Base-by-base conservation (phyloP, 2,113 vertebrate species). In the Herpetotheres cachinnans region DNA sequence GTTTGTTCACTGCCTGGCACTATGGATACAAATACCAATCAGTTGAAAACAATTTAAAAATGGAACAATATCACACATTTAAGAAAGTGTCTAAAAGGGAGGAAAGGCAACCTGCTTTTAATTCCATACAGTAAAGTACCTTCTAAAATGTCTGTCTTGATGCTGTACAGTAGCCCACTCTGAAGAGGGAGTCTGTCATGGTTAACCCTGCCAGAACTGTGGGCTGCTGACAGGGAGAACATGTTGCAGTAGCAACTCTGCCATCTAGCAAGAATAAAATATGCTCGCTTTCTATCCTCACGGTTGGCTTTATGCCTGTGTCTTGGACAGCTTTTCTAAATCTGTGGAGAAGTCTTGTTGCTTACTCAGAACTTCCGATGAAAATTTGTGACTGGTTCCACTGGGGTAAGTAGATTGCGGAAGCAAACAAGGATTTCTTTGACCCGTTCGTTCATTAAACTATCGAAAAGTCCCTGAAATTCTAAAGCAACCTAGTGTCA, bases 161-260 rank as follows among this genome's bases (percentile, higher is more conserved):
- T 92, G 77, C 80, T 89, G 63, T 71, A 25, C 82, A 44, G 58
- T 67, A 73, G 65, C 92, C 82, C 36, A 27, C 76, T 94, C 82
- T 73, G 63, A 76, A 91, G 90, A 90, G 84, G 79, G 88, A 95
- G 91, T 87, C 90, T 90, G 88, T 38, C 86, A 26, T 83, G 80
- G 80, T 71, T 86, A 81, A 76, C 89, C 94, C 83, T 95, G 94
- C 94, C 92, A 95, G 79, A 94, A 83, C 80, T 55, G 90, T 77
- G 92, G 93, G 94, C 92, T 94, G 94, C 88, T 96, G 89, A 81
- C 52, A n/a, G 73, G 85, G 44, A 96, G 93, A 92, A 92, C 88
- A 89, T 92, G 95, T 78, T 96, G 92, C 92, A 74, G 80, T 89
- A 67, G 93, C 74, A 96, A 18, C 71, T 95, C 82, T 90, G 82